These are phyloP conservation scores for Onchidella celtica DNA, from an alignment of 2,888 invertebrate genomes.

Conservation along the genomic window DNA sequence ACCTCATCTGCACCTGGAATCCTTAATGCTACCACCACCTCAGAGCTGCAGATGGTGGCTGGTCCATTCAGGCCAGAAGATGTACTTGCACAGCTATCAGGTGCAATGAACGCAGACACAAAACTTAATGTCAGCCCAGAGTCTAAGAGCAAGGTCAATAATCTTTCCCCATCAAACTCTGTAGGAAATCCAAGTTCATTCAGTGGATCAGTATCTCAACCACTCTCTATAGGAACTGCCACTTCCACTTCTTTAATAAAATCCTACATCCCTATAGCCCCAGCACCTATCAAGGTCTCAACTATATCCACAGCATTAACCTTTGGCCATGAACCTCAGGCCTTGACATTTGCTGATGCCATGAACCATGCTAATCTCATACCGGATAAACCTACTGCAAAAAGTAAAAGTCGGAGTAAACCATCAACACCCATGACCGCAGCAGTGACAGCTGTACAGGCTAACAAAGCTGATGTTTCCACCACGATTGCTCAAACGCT, in stretches of 20 bases:
- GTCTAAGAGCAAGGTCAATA: conserved; percentile 13
- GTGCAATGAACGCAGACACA: not conserved
- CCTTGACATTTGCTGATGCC: conserved; percentile 26
- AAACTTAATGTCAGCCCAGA: conserved; percentile 20
- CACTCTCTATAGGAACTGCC: not conserved
- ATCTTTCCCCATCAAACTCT: not conserved
- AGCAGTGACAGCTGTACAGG: not conserved
- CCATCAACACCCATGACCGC: conserved; percentile 12
- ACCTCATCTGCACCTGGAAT: conserved; percentile 8
- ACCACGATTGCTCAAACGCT: not conserved
- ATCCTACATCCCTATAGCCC: conserved; percentile 44
- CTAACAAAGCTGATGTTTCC: not conserved
- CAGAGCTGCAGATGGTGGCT: conserved; percentile 30
- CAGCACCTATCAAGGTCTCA: conserved; percentile 36
- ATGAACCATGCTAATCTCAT: conserved; percentile 5
- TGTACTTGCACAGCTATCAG: conserved; percentile 36
- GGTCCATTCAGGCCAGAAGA: conserved; percentile 41
- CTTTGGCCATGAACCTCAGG: conserved; percentile 14
- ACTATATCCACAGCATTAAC: conserved; percentile 17
- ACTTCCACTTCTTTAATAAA: conserved; percentile 19
- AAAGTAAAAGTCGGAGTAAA: conserved; percentile 36
- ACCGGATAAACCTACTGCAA: conserved; percentile 25
- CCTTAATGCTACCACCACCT: conserved; percentile 16
- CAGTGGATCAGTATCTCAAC: not conserved
- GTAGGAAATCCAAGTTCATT: not conserved